Base-by-base conservation (phyloP, 1,140 invertebrate species). In the Cotesia glomerata region DNA sequence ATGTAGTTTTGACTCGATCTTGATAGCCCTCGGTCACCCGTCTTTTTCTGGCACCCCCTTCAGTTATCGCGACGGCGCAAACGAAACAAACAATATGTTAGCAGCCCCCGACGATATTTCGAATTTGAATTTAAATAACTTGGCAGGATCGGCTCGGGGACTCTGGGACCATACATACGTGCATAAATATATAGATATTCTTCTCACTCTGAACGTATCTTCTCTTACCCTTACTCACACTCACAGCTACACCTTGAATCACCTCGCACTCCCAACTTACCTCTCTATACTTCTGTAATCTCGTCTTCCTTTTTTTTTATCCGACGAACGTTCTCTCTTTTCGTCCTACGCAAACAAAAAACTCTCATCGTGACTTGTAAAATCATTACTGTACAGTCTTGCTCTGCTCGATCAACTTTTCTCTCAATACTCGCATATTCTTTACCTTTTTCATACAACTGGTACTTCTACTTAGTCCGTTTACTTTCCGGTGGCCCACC, bases 51-150 rank as follows among this genome's bases (percentile, higher is more conserved):
- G 7, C 39, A 51, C 16, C 62, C 71, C 63, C 45, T 14, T 26
- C 52, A 64, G 75, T 76, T 76, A 76, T 76, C 72, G 72, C 79
- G 75, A 80, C 77, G 74, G 73, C 76, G 69, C 75, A 84, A 86
- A 85, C 84, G 85, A 86, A 86, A 87, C 86, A 87, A 87, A 87
- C 85, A 87, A 87, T 87, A 87, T 87, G 85, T 87, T 85, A 87
- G 85, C 84, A 82, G 85, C 85, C 86, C 86, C 84, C 85, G 81
- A 81, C 84, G 84, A 86, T 87, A 87, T 87, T 87, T 86, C 85
- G 85, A 87, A 86, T 87, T 87, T 86, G 86, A 87, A 87, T 87
- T 87, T 87, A 87, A 87, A 87, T 87, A 87, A 87, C 86, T 86
- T 86, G 85, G 86, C 81, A 86, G 85, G 84, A 87, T 87, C 86